Conservation (phyloP, 2,888 invertebrate genomes). For the Philereme transversata region DNA sequence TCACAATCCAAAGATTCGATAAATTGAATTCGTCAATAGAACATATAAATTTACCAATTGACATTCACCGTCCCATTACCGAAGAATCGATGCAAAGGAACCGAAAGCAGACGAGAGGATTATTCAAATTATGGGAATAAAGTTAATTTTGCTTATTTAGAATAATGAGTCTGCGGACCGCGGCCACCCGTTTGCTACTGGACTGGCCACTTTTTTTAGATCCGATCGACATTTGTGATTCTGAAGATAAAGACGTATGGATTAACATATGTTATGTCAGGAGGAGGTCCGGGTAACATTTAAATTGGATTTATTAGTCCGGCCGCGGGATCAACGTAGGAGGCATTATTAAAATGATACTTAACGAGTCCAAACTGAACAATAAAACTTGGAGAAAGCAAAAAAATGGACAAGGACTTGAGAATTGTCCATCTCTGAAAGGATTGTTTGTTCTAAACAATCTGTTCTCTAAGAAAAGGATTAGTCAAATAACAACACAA, state of each 20-base stretch:
- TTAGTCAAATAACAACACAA: slow-evolving; percentile 66
- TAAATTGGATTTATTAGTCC: slow-evolving; percentile 83
- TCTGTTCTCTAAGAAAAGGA: slow-evolving; percentile 65
- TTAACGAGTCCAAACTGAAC: slow-evolving; percentile 39
- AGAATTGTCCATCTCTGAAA: slow-evolving; percentile 18
- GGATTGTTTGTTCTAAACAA: slow-evolving; percentile 44
- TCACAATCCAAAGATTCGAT: slow-evolving; percentile 56
- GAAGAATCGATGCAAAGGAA: slow-evolving; percentile 41
- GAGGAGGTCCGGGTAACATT: slow-evolving; percentile 73
- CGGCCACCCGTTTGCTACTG: slow-evolving; percentile 80
- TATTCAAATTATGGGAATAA: slow-evolving; percentile 83
- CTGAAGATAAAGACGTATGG: slow-evolving; percentile 81
- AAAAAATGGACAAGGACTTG: slow-evolving; percentile 6
- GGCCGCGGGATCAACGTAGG: slow-evolving; percentile 66
- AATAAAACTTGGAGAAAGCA: slow-evolving; percentile 24
- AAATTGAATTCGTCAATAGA: slow-evolving; percentile 73
- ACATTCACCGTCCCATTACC: slow-evolving; percentile 66
- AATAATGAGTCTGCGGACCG: slow-evolving; percentile 74
- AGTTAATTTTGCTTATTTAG: slow-evolving; percentile 81
- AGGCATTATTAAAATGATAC: slow-evolving; percentile 56
- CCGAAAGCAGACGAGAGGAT: slow-evolving; percentile 28
- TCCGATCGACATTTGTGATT: slow-evolving; percentile 76
- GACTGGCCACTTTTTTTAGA: slow-evolving; percentile 66
- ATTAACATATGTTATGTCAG: slow-evolving; percentile 83
- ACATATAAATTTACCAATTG: slow-evolving; percentile 72